A percentile compares a stretch with the other conserved stretches of the same genome.
Conservation (phyloP, 1,140 invertebrate species). For the Chrysopa pallens region DNA sequence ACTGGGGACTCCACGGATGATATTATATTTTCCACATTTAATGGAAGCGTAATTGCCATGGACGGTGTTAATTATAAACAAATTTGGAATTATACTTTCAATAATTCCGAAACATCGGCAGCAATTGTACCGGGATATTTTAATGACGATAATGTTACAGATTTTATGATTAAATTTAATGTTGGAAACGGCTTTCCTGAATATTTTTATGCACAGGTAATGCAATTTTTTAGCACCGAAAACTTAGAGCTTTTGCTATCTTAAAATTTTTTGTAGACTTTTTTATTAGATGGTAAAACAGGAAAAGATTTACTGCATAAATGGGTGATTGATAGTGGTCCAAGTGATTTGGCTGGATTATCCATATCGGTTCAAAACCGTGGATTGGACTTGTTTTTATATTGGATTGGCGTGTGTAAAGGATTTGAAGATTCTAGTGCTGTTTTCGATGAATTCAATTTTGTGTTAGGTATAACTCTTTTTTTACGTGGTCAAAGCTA, state of each 20-base stretch:
- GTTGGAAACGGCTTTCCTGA: slow-evolving; percentile 53
- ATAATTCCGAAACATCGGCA: slow-evolving; percentile 40
- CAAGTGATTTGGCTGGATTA: slow-evolving; percentile 45
- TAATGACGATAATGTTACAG: slow-evolving; percentile 61
- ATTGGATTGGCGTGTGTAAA: slow-evolving; percentile 52
- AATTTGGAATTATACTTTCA: slow-evolving; percentile 55
- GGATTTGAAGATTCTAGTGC: slow-evolving; percentile 23
- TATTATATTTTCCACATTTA: slow-evolving; percentile 53
- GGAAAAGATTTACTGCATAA: slow-evolving; percentile 41
- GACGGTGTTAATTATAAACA: slow-evolving; percentile 44
- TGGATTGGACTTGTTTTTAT: slow-evolving; percentile 56
- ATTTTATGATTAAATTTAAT: slow-evolving; percentile 67
- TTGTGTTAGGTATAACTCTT: background rate
- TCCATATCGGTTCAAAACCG: slow-evolving; percentile 39
- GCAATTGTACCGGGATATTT: slow-evolving; percentile 67
- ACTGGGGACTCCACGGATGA: slow-evolving; percentile 55
- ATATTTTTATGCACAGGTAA: slow-evolving; percentile 55
- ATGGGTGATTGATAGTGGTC: slow-evolving; percentile 40
- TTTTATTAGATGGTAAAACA: slow-evolving; percentile 48
- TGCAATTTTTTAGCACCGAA: slow-evolving; percentile 1
- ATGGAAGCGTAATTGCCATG: slow-evolving; percentile 53
- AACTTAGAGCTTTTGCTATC: background rate
- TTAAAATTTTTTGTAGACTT: slow-evolving; percentile 32
- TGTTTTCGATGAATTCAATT: background rate
- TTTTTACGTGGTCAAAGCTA: slow-evolving; percentile 11